These are phyloP conservation scores for Girardinus metallicus DNA, from an alignment of 2,797 vertebrate species.

Conservation along the genomic window DNA sequence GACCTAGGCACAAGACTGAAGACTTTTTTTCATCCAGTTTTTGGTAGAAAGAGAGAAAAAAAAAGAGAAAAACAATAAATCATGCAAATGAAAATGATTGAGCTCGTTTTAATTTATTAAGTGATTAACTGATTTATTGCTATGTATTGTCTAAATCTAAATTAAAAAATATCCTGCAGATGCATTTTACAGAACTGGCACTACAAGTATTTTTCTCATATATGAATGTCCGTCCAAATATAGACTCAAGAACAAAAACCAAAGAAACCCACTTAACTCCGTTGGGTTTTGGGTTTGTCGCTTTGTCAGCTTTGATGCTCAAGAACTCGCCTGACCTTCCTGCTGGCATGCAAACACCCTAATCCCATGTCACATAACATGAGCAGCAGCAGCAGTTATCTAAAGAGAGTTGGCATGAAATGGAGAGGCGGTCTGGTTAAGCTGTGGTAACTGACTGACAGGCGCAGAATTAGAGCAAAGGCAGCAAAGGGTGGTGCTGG, in stretches of 20 bases:
- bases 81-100: too few relatives aligned
- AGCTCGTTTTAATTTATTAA: too few relatives aligned
- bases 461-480: slow-evolving; percentile 45
- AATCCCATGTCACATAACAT: slow-evolving; percentile 60
- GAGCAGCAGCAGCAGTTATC: slow-evolving; percentile 37
- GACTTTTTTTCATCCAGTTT: neutral
- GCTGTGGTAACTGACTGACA: slow-evolving; percentile 30
- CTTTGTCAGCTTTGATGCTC: slow-evolving; percentile 53
- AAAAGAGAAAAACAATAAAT: too few relatives aligned
- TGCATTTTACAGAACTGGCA: neutral
- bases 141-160: neutral
- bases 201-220: slow-evolving; percentile 10
- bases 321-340: slow-evolving; percentile 48
- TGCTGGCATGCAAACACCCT: slow-evolving; percentile 57
- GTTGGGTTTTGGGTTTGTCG: slow-evolving; percentile 44
- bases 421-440: slow-evolving; percentile 39
- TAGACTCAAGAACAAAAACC: slow-evolving; percentile 7
- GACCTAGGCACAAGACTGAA: neutral
- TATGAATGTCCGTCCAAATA: slow-evolving; percentile 14
- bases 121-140: too few relatives aligned
- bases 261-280: slow-evolving; percentile 32
- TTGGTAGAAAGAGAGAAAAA: too few relatives aligned
- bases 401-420: slow-evolving; percentile 32
- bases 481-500: neutral
- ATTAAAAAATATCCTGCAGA: neutral